Conservation (phyloP, 23 tunicate species). For the Halocynthia roretzi region DNA sequence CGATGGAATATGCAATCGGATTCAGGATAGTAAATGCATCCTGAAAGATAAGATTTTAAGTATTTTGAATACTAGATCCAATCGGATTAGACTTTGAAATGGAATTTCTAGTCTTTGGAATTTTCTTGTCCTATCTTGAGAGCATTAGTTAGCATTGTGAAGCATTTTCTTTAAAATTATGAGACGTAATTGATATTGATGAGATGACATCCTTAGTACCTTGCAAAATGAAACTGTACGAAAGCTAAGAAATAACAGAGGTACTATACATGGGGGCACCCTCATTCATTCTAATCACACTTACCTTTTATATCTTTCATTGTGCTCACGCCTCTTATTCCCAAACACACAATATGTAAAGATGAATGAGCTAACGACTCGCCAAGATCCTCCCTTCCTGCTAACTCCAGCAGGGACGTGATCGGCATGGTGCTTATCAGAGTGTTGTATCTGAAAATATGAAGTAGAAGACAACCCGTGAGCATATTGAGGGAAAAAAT, state of each 20-base stretch:
- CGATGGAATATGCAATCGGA: conserved; percentile 87
- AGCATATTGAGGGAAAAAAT: background rate
- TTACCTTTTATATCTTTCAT: conserved; percentile 57
- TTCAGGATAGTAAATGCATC: conserved; percentile 95
- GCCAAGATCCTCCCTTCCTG: conserved; percentile 43
- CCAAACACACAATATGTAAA: conserved; percentile 83
- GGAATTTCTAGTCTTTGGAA: background rate
- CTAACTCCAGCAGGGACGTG: conserved; percentile 62
- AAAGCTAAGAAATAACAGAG: too few species aligned
- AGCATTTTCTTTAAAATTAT: too few species aligned
- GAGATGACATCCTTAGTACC: too few species aligned
- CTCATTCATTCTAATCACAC: background rate
- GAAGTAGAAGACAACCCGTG: background rate
- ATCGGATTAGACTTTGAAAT: background rate
- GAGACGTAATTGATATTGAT: too few species aligned
- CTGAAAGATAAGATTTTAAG: conserved; percentile 16
- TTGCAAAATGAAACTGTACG: too few species aligned
- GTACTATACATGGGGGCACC: background rate
- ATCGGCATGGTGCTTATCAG: conserved; percentile 83
- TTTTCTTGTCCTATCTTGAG: background rate
- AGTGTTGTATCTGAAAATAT: conserved; percentile 57
- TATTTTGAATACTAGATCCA: background rate
- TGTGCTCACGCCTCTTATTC: conserved; percentile 65
- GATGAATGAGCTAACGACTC: conserved; percentile 45
- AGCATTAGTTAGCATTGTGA: background rate